Conservation (phyloP, 2,888 invertebrate genomes). For the Drosophila neotestacea region DNA sequence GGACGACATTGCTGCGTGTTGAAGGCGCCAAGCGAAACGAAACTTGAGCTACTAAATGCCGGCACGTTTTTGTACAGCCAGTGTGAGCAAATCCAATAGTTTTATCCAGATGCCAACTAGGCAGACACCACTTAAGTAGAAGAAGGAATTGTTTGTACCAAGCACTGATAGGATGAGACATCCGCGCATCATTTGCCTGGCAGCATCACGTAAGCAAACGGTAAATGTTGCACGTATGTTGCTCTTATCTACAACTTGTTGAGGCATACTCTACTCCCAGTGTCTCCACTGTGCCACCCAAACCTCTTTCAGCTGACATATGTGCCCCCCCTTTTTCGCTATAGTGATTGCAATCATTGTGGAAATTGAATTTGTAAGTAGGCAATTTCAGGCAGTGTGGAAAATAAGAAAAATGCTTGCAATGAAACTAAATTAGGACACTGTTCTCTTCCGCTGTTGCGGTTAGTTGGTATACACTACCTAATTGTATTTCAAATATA, state of each 20-base stretch:
- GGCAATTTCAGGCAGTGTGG: slow-evolving; percentile 58
- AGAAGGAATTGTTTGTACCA: neutral
- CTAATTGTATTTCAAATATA: neutral
- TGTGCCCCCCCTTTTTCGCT: slow-evolving; percentile 32
- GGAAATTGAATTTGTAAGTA: slow-evolving; percentile 75
- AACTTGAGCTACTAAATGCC: slow-evolving; percentile 64
- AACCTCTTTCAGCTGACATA: slow-evolving; percentile 27
- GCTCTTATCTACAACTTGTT: slow-evolving; percentile 36
- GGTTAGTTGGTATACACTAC: slow-evolving; percentile 15
- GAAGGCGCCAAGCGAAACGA: slow-evolving; percentile 31
- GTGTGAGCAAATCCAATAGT: slow-evolving; percentile 21
- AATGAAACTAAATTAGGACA: slow-evolving; percentile 67
- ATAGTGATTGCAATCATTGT: slow-evolving; percentile 70
- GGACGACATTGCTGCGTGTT: slow-evolving; percentile 9
- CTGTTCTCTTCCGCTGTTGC: slow-evolving; percentile 20
- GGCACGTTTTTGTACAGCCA: slow-evolving; percentile 43
- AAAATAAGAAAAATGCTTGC: slow-evolving; percentile 67
- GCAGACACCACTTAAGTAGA: slow-evolving; percentile 7
- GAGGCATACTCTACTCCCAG: slow-evolving; percentile 7
- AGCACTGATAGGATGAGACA: slow-evolving; percentile 13
- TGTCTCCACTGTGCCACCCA: neutral
- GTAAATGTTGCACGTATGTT: slow-evolving; percentile 69
- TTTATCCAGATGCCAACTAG: slow-evolving; percentile 55
- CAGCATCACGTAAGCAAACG: slow-evolving; percentile 64
- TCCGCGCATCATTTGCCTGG: slow-evolving; percentile 32